phyloP scores from a whole-genome alignment of 2,797 vertebrate species.

The Meda fulgida region DNA sequence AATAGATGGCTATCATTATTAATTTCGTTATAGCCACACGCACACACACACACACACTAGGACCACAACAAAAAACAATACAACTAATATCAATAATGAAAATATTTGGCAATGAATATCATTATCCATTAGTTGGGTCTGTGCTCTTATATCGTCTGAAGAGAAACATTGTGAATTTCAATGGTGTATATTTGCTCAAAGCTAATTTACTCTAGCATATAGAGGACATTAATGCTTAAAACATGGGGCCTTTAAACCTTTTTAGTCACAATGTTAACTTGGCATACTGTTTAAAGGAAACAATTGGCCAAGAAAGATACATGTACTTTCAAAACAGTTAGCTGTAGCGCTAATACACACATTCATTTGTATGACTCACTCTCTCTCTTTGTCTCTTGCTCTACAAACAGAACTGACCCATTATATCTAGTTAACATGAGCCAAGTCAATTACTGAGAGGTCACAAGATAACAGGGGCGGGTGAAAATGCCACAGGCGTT shows the following conservation, averaged over 20 bases:
- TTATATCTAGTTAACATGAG: slow-evolving; percentile 60
- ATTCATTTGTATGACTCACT: neutral
- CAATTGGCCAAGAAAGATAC: neutral
- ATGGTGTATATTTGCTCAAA: neutral
- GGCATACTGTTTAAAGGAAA: neutral
- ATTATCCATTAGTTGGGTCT: neutral
- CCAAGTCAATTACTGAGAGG: slow-evolving; percentile 57
- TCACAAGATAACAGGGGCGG: slow-evolving; percentile 35
- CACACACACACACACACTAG: neutral
- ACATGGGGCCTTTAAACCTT: neutral
- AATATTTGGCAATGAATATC: neutral
- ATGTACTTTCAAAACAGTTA: neutral
- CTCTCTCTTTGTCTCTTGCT: slow-evolving; percentile 27
- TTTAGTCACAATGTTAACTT: neutral
- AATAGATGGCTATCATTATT: neutral
- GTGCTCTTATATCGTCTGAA: neutral
- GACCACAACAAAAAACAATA: neutral
- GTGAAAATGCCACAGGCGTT: slow-evolving; percentile 27
- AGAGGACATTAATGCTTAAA: neutral
- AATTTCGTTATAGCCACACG: neutral
- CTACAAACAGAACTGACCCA: slow-evolving; percentile 58
- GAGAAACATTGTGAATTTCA: neutral
- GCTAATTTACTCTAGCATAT: neutral
- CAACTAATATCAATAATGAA: neutral
- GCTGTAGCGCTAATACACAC: neutral